Base-by-base conservation (phyloP, 2,113 vertebrate species). In the Hoplias malabaricus region DNA sequence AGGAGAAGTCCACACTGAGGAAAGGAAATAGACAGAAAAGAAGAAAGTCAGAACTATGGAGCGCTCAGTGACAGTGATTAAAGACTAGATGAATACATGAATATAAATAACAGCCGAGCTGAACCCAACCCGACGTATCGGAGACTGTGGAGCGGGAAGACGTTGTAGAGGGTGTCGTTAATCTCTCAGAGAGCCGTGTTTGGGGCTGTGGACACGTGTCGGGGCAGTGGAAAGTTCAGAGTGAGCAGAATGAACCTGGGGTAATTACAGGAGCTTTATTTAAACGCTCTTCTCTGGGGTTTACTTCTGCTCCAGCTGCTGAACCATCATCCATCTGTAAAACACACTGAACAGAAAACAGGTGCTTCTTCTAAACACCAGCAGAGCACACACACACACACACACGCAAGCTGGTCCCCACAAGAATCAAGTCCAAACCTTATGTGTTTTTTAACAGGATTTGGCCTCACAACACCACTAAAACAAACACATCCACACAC, bases 311-410 rank as follows among this genome's bases (percentile, higher is more conserved):
- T 34, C 61, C 46, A 54, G 25, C 53, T 62, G 19, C 63, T 50
- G 62, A 10, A 67, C 36, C n/a, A 57, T 34, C 74, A 56, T 29
- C 63, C 74, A 57, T 56, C 62, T 76, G 74, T 33, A 34, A 56
- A 68, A 76, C 23, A 56, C 74, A 21, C 74, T 40, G 61, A 46
- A 67, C 42, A 48, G 48, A 65, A 67, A 68, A 31, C 62, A 76
- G 63, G 74, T 76, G 63, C 63, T 53, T 63, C 27, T 33, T 34
- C 2, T 5, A 38, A 65, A 65, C 62, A 74, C 13, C 33, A 63
- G 21, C 72, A 66, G n/a, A n/a, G n/a, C 40, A 63, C 57, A 46
- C 33, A 66, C 63, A 56, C 65, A 56, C n/a, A 67, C 27, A 34
- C 57, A 50, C 48, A 34, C 59, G 36, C 33, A 10, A n/a, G n/a